Conservation (phyloP, 2,888 invertebrate genomes). For the Caenorhabditis becei region DNA sequence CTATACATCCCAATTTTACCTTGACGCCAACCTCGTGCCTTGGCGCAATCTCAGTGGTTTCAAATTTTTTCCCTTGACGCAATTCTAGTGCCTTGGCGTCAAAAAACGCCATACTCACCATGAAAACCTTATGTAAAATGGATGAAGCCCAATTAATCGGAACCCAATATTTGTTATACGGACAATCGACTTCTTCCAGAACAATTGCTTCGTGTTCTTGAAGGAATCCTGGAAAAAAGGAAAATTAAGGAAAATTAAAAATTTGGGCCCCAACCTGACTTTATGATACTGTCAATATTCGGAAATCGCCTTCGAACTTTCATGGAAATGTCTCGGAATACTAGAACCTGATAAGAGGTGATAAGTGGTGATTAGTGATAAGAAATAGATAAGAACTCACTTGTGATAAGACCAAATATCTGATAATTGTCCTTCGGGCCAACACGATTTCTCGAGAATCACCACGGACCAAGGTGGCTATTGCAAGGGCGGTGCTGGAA, state of each 20-base stretch:
- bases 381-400: conserved; percentile 30
- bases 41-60: too few relatives aligned
- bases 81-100: too few relatives aligned
- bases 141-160: conserved; percentile 78
- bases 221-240: conserved; percentile 68
- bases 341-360: conserved; percentile 64
- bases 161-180: conserved; percentile 78
- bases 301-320: conserved; percentile 73
- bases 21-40: too few relatives aligned
- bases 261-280: conserved; percentile 52
- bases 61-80: too few relatives aligned
- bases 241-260: too few relatives aligned
- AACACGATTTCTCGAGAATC: conserved; percentile 52
- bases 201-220: conserved; percentile 72
- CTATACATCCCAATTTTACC: too few relatives aligned
- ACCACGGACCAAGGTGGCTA: conserved; percentile 67
- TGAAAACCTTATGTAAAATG: conserved; percentile 47
- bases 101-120: too few relatives aligned
- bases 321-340: conserved; percentile 76
- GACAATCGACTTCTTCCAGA: conserved; percentile 65
- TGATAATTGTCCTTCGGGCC: conserved; percentile 66
- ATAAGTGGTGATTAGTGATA: background rate
- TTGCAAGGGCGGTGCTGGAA: conserved; percentile 68
- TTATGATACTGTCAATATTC: conserved; percentile 69
- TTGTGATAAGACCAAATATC: conserved; percentile 67